Conservation (phyloP, 2,888 invertebrate genomes). For the Andrena camellia region DNA sequence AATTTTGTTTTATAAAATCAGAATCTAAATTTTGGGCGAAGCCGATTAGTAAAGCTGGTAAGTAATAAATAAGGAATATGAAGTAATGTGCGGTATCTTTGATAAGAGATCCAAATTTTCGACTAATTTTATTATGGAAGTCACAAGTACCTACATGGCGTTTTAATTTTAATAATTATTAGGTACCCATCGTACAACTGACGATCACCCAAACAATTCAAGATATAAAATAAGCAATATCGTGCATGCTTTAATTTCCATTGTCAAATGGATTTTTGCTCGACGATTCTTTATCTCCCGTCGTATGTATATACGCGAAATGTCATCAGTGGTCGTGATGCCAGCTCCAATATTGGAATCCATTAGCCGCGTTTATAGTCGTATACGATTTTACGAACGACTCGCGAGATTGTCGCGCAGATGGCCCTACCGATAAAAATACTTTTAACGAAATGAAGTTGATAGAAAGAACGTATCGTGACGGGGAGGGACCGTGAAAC, state of each 20-base stretch:
- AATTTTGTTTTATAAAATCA: too few species aligned
- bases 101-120: too few species aligned
- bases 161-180: too few species aligned
- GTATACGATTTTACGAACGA: conserved; percentile 70
- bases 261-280: neutral
- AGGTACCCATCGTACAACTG: too few species aligned
- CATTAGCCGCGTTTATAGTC: conserved; percentile 56
- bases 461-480: conserved; percentile 71
- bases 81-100: too few species aligned
- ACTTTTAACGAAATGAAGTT: conserved; percentile 78
- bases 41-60: too few species aligned
- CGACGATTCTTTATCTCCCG: neutral
- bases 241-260: neutral
- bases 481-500: conserved; percentile 64
- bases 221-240: too few species aligned
- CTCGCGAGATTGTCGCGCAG: conserved; percentile 51
- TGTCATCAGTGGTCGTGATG: conserved; percentile 66
- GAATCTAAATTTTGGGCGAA: too few species aligned
- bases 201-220: too few species aligned
- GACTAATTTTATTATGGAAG: too few species aligned
- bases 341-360: conserved; percentile 62
- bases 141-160: too few species aligned
- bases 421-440: conserved; percentile 70
- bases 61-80: too few species aligned
- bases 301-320: conserved; percentile 38